These are phyloP conservation scores for Drosophila nebulosa DNA, from an alignment of 1,140 invertebrate genomes.

Conservation along the genomic window DNA sequence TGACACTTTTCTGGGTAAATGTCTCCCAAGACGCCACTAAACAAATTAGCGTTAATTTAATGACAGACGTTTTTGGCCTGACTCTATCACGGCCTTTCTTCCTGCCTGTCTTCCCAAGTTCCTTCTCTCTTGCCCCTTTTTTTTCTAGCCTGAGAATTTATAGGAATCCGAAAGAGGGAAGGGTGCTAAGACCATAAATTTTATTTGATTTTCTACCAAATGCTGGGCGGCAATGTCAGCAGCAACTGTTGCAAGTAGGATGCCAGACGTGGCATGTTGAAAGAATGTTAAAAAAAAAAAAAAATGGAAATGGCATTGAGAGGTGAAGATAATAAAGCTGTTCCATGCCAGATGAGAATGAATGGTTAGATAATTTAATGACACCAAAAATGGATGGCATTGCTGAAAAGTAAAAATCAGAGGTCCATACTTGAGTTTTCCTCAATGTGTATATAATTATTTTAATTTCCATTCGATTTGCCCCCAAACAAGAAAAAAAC, in stretches of 20 bases:
- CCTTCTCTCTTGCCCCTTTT: neutral
- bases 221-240: slow-evolving; percentile 56
- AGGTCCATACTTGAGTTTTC: neutral
- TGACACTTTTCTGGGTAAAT: slow-evolving; percentile 53
- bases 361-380: neutral
- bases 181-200: slow-evolving; percentile 59
- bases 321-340: slow-evolving; percentile 24
- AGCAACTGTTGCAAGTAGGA: slow-evolving; percentile 61
- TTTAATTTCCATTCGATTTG: neutral
- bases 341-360: neutral
- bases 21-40: slow-evolving; percentile 76
- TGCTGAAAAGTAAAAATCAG: neutral
- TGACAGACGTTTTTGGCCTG: slow-evolving; percentile 62
- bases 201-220: slow-evolving; percentile 56
- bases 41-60: slow-evolving; percentile 80
- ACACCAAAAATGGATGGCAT: neutral
- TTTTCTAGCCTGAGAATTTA: slow-evolving; percentile 46
- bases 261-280: slow-evolving; percentile 44
- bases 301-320: neutral
- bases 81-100: neutral
- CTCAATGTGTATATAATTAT: neutral
- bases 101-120: neutral
- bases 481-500: neutral
- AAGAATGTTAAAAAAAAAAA: neutral
- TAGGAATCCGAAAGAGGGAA: slow-evolving; percentile 35